phyloP scores from a whole-genome alignment of 2,113 vertebrate genomes.

The Daboia siamensis region DNA sequence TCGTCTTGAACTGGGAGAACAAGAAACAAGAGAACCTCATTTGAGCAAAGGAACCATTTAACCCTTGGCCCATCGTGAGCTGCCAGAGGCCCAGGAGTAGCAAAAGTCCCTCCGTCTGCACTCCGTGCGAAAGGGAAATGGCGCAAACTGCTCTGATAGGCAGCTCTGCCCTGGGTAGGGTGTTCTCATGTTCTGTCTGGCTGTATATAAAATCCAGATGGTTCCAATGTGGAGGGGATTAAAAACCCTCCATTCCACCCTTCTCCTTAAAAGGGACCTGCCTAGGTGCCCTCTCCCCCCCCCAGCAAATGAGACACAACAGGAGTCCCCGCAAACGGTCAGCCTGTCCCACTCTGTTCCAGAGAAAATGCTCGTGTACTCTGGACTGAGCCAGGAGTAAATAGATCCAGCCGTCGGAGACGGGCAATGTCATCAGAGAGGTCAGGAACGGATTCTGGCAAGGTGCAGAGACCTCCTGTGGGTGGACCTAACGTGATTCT shows the following conservation, averaged over 20 bases:
- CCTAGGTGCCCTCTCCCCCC: background rate
- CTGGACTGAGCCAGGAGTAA: background rate
- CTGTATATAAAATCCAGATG: background rate
- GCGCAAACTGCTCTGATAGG: background rate
- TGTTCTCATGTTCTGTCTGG: background rate
- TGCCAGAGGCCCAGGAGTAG: background rate
- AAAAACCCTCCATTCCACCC: background rate
- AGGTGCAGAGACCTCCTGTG: background rate
- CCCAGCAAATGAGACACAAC: too few relatives aligned
- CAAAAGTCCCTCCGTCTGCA: background rate
- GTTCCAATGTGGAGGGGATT: background rate
- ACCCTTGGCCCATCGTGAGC: background rate
- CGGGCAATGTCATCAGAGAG: background rate
- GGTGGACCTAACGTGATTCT: background rate
- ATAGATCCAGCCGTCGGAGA: background rate
- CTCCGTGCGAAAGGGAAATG: background rate
- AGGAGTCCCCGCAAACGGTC: background rate
- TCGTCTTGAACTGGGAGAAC: background rate
- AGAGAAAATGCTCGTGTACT: background rate
- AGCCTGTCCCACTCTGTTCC: background rate
- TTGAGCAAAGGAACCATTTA: background rate
- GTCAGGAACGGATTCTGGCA: background rate
- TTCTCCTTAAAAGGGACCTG: background rate
- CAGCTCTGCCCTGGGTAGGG: background rate
- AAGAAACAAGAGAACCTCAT: background rate